These are phyloP conservation scores for Amphilophus citrinellus DNA, from an alignment of 2,113 vertebrate species.

Conservation along the genomic window DNA sequence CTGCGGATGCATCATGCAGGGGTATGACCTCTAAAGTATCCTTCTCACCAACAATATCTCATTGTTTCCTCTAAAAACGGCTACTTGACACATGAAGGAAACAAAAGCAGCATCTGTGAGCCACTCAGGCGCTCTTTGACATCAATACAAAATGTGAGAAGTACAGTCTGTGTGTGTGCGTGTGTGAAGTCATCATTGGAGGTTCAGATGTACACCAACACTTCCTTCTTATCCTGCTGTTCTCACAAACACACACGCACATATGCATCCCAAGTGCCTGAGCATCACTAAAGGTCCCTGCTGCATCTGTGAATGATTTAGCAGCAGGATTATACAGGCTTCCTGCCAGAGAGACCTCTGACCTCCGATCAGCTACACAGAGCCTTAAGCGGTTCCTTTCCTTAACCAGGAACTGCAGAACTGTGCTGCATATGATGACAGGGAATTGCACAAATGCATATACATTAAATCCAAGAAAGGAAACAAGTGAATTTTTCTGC, in stretches of 20 bases:
- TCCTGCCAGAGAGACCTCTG: constrained; percentile 36
- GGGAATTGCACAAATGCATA: background rate
- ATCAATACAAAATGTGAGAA: background rate
- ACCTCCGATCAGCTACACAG: constrained; percentile 24
- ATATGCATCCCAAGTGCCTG: constrained; percentile 27
- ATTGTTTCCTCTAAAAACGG: constrained; percentile 50
- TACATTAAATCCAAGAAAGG: background rate
- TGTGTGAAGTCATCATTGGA: background rate
- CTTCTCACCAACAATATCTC: constrained; percentile 30
- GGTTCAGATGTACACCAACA: background rate
- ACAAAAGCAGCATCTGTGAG: constrained; percentile 21
- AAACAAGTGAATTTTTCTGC: background rate
- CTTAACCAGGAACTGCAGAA: constrained; percentile 19
- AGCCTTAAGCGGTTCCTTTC: background rate
- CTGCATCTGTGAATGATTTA: constrained; percentile 52
- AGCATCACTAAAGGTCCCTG: constrained; percentile 31
- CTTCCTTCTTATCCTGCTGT: constrained; percentile 14
- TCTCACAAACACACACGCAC: background rate
- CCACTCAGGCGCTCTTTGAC: background rate
- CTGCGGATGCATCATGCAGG: constrained; percentile 9
- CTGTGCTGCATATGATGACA: background rate
- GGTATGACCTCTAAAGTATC: constrained; percentile 8
- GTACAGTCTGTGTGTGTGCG: background rate
- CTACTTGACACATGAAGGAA: constrained; percentile 23
- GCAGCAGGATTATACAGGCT: constrained; percentile 41